These are phyloP conservation scores for Polyommatus icarus DNA, from an alignment of 2,888 invertebrate genomes.

Conservation along the genomic window DNA sequence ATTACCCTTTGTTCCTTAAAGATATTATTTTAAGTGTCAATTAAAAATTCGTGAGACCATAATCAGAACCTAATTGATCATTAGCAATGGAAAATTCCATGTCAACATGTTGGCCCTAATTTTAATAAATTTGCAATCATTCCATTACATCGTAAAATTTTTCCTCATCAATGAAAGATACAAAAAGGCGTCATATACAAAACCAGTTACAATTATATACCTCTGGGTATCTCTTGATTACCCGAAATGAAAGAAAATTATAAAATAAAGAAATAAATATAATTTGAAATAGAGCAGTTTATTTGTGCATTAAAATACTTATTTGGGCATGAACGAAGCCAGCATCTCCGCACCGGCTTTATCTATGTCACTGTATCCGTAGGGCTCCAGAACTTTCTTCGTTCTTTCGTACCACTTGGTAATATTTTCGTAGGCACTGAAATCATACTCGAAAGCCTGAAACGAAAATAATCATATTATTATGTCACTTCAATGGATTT, in stretches of 20 bases:
- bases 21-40: not conserved
- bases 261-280: not conserved
- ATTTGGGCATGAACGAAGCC: constrained; percentile 75
- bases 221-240: not conserved
- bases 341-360: constrained; percentile 79
- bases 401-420: constrained; percentile 84
- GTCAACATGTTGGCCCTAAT: not conserved
- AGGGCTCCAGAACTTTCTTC: constrained; percentile 82
- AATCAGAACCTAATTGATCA: not conserved
- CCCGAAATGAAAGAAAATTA: not conserved
- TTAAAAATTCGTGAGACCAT: not conserved
- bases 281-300: constrained; percentile 11
- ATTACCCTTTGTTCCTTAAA: constrained; percentile 43
- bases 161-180: not conserved
- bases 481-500: not conserved
- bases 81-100: not conserved
- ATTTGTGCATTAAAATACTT: constrained; percentile 37
- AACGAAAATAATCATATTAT: constrained; percentile 41
- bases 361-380: constrained; percentile 85
- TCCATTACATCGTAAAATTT: not conserved
- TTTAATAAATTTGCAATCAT: not conserved
- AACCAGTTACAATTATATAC: not conserved
- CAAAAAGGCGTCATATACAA: not conserved
- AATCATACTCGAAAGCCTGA: constrained; percentile 79
- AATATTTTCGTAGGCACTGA: constrained; percentile 79